A percentile compares a stretch with the other conserved stretches of the same genome.
phyloP scores from a whole-genome alignment of 2,888 invertebrate genomes.

The Arge pagana region DNA sequence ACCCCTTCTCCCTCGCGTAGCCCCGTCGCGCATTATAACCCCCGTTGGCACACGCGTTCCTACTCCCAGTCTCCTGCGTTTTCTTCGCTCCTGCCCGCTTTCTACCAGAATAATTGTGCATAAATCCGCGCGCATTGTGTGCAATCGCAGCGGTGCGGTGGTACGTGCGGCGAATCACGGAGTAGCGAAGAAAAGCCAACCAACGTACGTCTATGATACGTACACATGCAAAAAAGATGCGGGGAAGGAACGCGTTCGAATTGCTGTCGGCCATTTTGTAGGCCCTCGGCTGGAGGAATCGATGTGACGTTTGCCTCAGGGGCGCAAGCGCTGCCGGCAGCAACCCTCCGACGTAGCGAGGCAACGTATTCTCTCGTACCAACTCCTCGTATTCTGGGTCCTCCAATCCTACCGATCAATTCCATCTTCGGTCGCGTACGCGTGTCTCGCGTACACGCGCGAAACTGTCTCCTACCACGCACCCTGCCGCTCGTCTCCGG shows the following conservation, averaged over 20 bases:
- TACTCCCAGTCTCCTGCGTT: constrained; percentile 23
- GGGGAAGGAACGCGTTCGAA: constrained; percentile 48
- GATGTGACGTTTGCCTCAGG: constrained; percentile 58
- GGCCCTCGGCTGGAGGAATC: constrained; percentile 59
- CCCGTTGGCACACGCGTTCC: constrained; percentile 4
- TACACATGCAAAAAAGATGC: constrained; percentile 25
- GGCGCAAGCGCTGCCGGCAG: constrained; percentile 57
- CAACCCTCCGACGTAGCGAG: constrained; percentile 43
- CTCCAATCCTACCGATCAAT: constrained; percentile 48
- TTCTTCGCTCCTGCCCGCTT: constrained; percentile 20
- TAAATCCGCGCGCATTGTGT: too few species aligned
- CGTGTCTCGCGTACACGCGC: too few species aligned
- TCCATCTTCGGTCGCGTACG: constrained; percentile 34
- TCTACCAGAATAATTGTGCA: constrained; percentile 40
- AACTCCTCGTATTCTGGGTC: constrained; percentile 30
- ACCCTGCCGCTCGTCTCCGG: too few species aligned
- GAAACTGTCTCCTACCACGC: too few species aligned
- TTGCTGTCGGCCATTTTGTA: constrained; percentile 58
- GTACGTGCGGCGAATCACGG: too few species aligned
- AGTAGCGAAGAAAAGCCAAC: constrained; percentile 42
- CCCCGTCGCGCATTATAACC: constrained; percentile 9
- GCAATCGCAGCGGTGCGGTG: too few species aligned
- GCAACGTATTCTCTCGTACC: constrained; percentile 37
- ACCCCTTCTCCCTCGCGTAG: constrained; percentile 37
- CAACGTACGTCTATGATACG: constrained; percentile 19